Evolutionary conservation across 2,797 vertebrate species (phyloP), one percentile per base, ranked within the genome.

Genomic region (Aeoliscus strigatus): DNA sequence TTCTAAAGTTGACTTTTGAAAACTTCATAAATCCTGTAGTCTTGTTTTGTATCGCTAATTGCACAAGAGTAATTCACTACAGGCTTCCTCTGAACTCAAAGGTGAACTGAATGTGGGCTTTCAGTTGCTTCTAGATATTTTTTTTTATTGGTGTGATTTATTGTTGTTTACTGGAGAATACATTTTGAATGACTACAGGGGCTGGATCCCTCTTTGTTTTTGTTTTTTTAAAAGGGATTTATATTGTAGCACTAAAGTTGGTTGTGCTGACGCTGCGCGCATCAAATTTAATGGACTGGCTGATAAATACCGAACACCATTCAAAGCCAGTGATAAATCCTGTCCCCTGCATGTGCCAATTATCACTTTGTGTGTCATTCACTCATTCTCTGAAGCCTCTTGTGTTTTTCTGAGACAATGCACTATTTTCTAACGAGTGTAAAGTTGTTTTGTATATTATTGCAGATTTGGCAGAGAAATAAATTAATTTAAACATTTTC

Each of bases 311-410:
- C 53, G 62, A 70, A 68, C 47, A 68, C 70, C 42, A 60, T 62
- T 64, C 57, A 71, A 51, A 51, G 18, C 47, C 43, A 40, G 24
- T 45, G 41, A 72, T 61, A 5, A 39, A 26, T 7, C 15, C 27
- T 40, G 27, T 27, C 18, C 21, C 18, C 49, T 34, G 40, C 30
- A 77, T 76, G 84, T 86, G 84, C 86, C 86, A 85, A 74, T 72
- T 49, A 45, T 49, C 31, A 64, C 56, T 25, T 62, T 33, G n/a
- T n/a, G n/a, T n/a, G n/a, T n/a, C n/a, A n/a, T n/a, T n/a, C 66
- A 51, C 48, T 58, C 29, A 49, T 49, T 60, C 67, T 7, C 49
- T 49, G 1, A 36, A 52, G 24, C 49, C 24, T 59, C 14, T 14
- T 39, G 29, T 80, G 69, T 79, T 34, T 75, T 47, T 72, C 8